Evolutionary conservation across 2,113 vertebrate species (phyloP).

Genomic region (Notothenia coriiceps): DNA sequence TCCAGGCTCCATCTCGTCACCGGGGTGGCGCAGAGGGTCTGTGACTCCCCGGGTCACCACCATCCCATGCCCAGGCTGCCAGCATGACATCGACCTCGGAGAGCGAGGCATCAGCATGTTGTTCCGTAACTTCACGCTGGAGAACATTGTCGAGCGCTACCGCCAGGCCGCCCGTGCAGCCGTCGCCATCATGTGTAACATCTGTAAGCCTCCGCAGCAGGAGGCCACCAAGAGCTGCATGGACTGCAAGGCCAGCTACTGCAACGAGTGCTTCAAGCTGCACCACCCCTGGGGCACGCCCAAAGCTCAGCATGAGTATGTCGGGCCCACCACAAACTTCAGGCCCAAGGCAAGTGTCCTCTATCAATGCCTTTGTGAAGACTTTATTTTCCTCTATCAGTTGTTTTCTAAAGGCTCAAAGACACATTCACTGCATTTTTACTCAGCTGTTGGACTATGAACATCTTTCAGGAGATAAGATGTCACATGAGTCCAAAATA

Average conservation of each 20-base stretch:
- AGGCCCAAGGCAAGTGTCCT: conserved; percentile 90
- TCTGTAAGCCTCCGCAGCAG: conserved; percentile 93
- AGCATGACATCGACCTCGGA: conserved; percentile 94
- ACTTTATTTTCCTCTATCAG: neutral
- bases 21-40: conserved; percentile 92
- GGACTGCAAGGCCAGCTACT: conserved; percentile 98
- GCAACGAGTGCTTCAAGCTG: conserved; percentile 97
- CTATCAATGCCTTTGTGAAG: neutral
- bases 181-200: conserved; percentile 94
- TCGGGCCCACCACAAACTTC: conserved; percentile 96
- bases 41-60: conserved; percentile 89
- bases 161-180: conserved; percentile 95
- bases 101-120: conserved; percentile 96
- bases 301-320: conserved; percentile 96
- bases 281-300: conserved; percentile 96
- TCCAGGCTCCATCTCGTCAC: conserved; percentile 84
- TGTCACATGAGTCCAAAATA: conserved; percentile 9
- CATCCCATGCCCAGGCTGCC: conserved; percentile 94
- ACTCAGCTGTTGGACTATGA: conserved; percentile 24
- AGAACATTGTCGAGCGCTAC: conserved; percentile 96
- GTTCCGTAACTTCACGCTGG: conserved; percentile 96
- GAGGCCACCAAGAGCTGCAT: conserved; percentile 98
- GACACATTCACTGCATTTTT: neutral
- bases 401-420: neutral
- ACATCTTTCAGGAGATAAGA: conserved; percentile 6